Percentiles rank a stretch among this genome's conserved stretches.
Evolutionary conservation across 2,888 invertebrate species (phyloP).

Genomic region (Ferrisia virgata): DNA sequence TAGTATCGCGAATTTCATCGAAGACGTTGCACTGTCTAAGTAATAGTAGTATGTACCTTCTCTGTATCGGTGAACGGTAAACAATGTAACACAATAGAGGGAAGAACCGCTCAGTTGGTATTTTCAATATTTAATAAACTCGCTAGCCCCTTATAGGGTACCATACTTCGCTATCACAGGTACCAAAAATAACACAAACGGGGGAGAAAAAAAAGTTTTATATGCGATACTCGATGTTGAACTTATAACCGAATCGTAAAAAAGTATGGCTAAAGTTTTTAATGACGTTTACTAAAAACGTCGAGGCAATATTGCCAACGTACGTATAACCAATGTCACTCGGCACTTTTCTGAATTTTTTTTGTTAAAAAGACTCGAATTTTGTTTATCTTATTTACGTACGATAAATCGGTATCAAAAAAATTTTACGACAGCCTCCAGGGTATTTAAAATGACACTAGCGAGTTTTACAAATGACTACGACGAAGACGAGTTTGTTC

Average conservation of each 20-base stretch:
- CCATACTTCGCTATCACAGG: too few species aligned
- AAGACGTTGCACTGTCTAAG: background rate
- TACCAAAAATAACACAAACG: background rate
- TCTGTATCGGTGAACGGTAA: background rate
- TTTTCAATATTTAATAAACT: conserved; percentile 26
- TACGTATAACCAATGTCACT: background rate
- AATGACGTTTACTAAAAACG: conserved; percentile 7
- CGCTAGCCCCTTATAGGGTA: too few species aligned
- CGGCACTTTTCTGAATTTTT: background rate
- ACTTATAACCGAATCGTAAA: conserved; percentile 14
- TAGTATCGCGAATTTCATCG: background rate
- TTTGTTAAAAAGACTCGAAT: background rate
- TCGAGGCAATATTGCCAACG: conserved; percentile 2
- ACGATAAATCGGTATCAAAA: conserved; percentile 10
- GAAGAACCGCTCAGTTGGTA: background rate
- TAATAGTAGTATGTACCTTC: background rate
- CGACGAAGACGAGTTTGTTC: background rate
- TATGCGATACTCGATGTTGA: background rate
- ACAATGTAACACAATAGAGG: background rate
- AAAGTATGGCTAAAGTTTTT: conserved; percentile 18
- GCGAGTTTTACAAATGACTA: background rate
- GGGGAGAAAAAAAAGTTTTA: background rate
- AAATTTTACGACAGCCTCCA: background rate
- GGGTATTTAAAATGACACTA: background rate
- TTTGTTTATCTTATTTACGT: conserved; percentile 6